Percentiles rank a stretch among this genome's conserved stretches.
phyloP scores from a whole-genome alignment of 1,140 invertebrate species.

The Andrena cerasifolii region DNA sequence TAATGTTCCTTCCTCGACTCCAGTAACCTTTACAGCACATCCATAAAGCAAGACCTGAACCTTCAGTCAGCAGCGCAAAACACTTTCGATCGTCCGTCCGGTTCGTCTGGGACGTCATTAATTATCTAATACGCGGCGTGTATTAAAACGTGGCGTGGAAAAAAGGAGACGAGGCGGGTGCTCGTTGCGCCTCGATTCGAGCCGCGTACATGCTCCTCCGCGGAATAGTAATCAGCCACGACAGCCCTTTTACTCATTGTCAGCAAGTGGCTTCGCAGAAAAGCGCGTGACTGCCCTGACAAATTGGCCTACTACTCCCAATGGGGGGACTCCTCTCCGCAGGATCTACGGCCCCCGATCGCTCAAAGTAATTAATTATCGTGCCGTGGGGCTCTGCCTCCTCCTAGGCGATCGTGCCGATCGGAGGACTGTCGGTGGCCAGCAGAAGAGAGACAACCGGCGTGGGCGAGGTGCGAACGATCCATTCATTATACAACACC shows the following conservation, averaged over 20 bases:
- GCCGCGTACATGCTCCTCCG: constrained; percentile 41
- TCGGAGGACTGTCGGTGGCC: constrained; percentile 48
- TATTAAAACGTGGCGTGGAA: not conserved
- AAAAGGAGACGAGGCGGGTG: too few relatives aligned
- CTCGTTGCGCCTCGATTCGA: constrained; percentile 39
- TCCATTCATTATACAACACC: constrained; percentile 68
- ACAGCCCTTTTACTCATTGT: constrained; percentile 52
- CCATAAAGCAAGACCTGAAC: too few relatives aligned
- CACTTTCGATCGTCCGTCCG: not conserved
- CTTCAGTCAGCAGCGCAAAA: not conserved
- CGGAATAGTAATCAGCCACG: constrained; percentile 60
- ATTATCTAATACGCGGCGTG: constrained; percentile 18
- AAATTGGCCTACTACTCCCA: constrained; percentile 66
- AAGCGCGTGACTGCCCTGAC: constrained; percentile 64
- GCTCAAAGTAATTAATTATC: constrained; percentile 70
- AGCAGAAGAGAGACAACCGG: constrained; percentile 39
- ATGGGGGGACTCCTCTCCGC: constrained; percentile 57
- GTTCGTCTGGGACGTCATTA: not conserved
- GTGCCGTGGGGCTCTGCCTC: constrained; percentile 52
- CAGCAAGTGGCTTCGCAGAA: constrained; percentile 55
- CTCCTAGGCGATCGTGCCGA: constrained; percentile 66
- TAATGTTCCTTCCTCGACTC: too few relatives aligned
- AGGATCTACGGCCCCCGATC: constrained; percentile 67
- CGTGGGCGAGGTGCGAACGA: constrained; percentile 70
- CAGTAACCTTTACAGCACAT: too few relatives aligned